Conservation (phyloP, 2,113 vertebrate genomes). For the Stercorarius parasiticus region DNA sequence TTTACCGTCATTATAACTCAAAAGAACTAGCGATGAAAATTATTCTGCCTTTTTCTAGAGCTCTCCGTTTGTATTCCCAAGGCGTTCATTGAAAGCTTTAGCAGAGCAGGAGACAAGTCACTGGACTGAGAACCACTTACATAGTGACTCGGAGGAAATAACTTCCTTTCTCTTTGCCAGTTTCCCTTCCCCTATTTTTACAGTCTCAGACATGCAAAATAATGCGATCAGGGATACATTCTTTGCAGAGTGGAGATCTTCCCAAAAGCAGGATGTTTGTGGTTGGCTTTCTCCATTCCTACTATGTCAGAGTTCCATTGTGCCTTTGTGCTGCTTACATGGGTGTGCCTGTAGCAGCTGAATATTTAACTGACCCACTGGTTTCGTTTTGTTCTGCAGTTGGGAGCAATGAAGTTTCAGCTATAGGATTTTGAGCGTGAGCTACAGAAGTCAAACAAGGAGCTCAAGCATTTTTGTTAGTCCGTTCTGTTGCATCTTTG, state of each 20-base stretch:
- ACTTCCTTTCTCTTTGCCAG: neutral
- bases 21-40: neutral
- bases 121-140: neutral
- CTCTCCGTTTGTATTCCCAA: neutral
- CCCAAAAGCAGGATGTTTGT: neutral
- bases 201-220: neutral
- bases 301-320: rapidly evolving
- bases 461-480: neutral
- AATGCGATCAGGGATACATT: neutral
- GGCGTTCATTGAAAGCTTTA: neutral
- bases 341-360: neutral
- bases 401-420: neutral
- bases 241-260: neutral
- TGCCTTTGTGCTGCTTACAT: neutral
- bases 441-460: neutral
- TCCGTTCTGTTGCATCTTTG: neutral
- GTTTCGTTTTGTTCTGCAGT: neutral
- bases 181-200: neutral
- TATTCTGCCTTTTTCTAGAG: neutral
- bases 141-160: neutral
- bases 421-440: neutral
- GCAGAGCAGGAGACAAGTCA: neutral
- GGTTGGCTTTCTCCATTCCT: neutral
- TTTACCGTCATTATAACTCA: neutral
- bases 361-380: neutral